These are phyloP conservation scores for Dermolepida albohirtum DNA, from an alignment of 2,888 invertebrate genomes.

Conservation along the genomic window DNA sequence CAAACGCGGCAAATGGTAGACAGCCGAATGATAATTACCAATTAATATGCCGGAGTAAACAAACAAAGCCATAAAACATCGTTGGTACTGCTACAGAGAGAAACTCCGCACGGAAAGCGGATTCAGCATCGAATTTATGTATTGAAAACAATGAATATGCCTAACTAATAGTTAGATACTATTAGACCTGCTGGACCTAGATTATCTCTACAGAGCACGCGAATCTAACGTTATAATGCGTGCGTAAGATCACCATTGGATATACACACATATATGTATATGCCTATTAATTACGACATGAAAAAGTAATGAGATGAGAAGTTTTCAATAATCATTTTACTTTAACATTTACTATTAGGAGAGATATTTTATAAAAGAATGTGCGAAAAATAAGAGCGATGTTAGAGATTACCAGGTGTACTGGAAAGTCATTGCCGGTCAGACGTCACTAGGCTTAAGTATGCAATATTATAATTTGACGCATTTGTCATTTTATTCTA, in stretches of 20 bases:
- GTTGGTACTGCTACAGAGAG: conserved; percentile 32
- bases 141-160: conserved; percentile 60
- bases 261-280: too few species aligned
- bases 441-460: too few species aligned
- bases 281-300: too few species aligned
- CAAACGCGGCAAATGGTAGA: conserved; percentile 44
- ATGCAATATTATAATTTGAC: too few species aligned
- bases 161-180: conserved; percentile 54
- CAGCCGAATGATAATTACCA: conserved; percentile 49
- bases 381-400: too few species aligned
- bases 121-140: conserved; percentile 59
- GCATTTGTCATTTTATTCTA: too few species aligned
- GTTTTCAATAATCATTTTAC: too few species aligned
- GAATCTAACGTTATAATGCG: conserved; percentile 18
- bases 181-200: conserved; percentile 49
- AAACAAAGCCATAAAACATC: conserved; percentile 50
- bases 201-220: conserved; percentile 47
- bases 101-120: conserved; percentile 52
- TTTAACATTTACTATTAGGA: too few species aligned
- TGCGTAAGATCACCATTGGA: conserved; percentile 24
- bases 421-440: too few species aligned
- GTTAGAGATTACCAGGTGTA: too few species aligned
- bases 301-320: too few species aligned
- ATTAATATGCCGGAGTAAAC: conserved; percentile 51
- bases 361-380: too few species aligned